Percentiles rank a stretch among this genome's conserved stretches.
Conservation (phyloP, 2,113 vertebrate genomes). For the Chunga burmeisteri region DNA sequence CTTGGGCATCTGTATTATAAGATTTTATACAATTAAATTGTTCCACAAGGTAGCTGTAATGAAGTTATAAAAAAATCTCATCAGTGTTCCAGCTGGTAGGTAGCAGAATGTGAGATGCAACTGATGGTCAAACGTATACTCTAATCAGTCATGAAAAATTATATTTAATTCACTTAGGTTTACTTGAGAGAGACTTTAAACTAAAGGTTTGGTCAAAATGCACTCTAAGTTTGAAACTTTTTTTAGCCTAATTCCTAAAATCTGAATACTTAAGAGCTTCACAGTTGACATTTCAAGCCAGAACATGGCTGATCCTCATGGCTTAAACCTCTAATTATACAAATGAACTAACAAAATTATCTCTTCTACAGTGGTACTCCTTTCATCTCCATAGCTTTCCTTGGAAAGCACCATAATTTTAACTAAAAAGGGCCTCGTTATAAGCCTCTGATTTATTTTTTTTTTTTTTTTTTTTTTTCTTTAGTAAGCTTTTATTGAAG, state of each 20-base stretch:
- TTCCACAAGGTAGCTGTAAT: slow-evolving; percentile 48
- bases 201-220: not conserved
- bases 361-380: not conserved
- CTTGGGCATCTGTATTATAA: slow-evolving; percentile 33
- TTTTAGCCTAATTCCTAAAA: not conserved
- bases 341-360: not conserved
- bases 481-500: not conserved
- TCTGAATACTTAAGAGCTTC: not conserved
- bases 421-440: not conserved
- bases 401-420: not conserved
- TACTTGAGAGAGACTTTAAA: not conserved
- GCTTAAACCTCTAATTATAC: not conserved
- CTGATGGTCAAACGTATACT: not conserved
- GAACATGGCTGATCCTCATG: not conserved
- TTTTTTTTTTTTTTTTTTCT: not conserved
- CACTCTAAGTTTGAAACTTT: not conserved
- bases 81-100: slow-evolving; percentile 57
- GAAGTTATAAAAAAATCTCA: slow-evolving; percentile 38
- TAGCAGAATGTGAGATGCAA: slow-evolving; percentile 38
- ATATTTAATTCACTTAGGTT: slow-evolving; percentile 11
- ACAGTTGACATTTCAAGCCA: not conserved
- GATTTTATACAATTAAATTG: slow-evolving; percentile 60
- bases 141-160: slow-evolving; percentile 16
- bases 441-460: too few species aligned
- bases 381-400: not conserved